Evolutionary conservation across 2,113 vertebrate genomes (phyloP), one percentile per base, ranked within the genome.

Genomic region (Caloenas nicobarica): DNA sequence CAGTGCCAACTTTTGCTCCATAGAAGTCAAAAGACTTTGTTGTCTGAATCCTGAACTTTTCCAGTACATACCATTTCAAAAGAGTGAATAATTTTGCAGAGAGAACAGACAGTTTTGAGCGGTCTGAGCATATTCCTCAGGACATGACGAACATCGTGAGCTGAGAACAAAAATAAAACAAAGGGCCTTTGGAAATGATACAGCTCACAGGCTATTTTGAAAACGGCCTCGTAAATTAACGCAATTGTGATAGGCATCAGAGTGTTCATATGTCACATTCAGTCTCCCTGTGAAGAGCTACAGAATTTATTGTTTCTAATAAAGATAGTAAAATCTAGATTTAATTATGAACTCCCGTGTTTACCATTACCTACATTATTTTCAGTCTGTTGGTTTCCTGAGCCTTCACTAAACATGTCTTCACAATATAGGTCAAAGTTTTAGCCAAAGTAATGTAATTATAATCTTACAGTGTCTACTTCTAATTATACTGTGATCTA

Each of bases 401-500:
- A 91, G 34, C 9, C 46, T 93, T 94, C 96, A 95, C 19, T 81
- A 91, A 95, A 96, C 53, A 76, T 94, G 44, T 89, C 80, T 86
- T 71, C 53, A 86, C 18, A 96, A 94, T 94, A 76, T 66, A 91
- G 79, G 91, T 91, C 87, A 95, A 96, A 65, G 50, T 8, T 89
- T 80, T 53, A 88, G 50, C 56, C 54, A 88, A 87, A 96, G 57
- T 48, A 97, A 82, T 82, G 38, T 68, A 91, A 80, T 61, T 91
- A 73, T 44, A 93, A 44, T 31, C 72, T 42, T 88, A 53, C 50
- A 94, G 70, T 64, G 58, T 78, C 84, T 97, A 91, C 90, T 81
- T 77, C 88, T 96, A 95, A 92, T 94, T 95, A 91, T 86, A 97
- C n/a, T 29, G 18, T 31, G 46, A 90, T 86, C 85, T 86, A 97